Evolutionary conservation across 2,113 vertebrate species (phyloP).

Genomic region (Potamarius usumacintae): DNA sequence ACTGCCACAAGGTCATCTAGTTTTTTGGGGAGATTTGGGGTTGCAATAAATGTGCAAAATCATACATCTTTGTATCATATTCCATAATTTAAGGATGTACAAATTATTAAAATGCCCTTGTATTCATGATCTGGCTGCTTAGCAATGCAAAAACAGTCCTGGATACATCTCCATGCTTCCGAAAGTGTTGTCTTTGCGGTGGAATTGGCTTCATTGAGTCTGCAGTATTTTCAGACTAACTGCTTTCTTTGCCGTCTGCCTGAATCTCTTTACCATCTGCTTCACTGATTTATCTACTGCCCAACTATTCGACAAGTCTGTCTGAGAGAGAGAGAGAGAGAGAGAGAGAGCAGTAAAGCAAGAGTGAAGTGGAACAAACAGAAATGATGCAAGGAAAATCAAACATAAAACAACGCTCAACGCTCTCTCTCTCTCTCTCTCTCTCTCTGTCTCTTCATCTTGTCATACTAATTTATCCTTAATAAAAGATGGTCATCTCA

Average conservation of each 20-base stretch:
- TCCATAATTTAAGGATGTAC: not conserved
- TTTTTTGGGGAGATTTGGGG: not conserved
- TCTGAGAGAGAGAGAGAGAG: too few relatives aligned
- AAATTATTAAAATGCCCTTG: not conserved
- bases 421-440: constrained; percentile 1
- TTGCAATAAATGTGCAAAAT: not conserved
- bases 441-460: not conserved
- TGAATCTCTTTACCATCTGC: not conserved
- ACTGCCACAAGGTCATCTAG: too few relatives aligned
- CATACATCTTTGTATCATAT: not conserved
- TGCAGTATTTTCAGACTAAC: constrained; percentile 1
- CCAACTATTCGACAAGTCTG: not conserved
- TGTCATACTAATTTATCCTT: not conserved
- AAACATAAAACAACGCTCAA: not conserved
- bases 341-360: not conserved
- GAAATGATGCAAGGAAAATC: constrained; percentile 5
- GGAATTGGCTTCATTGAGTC: not conserved
- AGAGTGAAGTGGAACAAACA: not conserved
- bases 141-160: not conserved
- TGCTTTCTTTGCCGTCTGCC: not conserved
- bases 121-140: not conserved
- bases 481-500: constrained; percentile 13
- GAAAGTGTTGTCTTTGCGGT: not conserved
- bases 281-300: not conserved
- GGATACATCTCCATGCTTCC: not conserved